Evolutionary conservation across 37 sponge, comb jelly and placozoan species (phyloP).

Genomic region (Aphrocallistes beatrix): DNA sequence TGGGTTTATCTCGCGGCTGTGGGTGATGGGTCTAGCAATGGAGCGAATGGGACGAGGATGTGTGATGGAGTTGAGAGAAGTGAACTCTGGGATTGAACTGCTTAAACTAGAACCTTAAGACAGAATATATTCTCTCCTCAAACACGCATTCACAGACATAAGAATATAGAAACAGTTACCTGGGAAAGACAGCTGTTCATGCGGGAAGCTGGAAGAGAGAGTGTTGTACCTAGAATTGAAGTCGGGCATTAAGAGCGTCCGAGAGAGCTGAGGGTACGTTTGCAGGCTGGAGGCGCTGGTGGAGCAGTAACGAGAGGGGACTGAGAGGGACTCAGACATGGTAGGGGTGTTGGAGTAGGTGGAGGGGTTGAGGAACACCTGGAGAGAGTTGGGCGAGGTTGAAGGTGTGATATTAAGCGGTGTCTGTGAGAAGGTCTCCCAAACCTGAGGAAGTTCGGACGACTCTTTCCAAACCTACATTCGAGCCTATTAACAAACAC

Average conservation of each 20-base stretch:
- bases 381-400: not conserved
- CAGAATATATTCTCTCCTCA: too few species aligned
- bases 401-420: not conserved
- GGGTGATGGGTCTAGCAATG: not conserved
- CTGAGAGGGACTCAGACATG: not conserved
- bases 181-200: not conserved
- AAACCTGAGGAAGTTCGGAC: not conserved
- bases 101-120: not conserved
- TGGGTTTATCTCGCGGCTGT: slow-evolving; percentile 23
- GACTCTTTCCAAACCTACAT: not conserved
- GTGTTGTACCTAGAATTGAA: not conserved
- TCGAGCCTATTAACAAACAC: not conserved
- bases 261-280: not conserved
- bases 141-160: too few species aligned
- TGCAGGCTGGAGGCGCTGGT: not conserved
- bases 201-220: not conserved
- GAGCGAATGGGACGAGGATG: not conserved
- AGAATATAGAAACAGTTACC: too few species aligned
- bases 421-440: slow-evolving; percentile 8
- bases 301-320: not conserved
- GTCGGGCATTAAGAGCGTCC: not conserved
- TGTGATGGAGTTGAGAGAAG: not conserved
- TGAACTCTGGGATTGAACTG: slow-evolving; percentile 22
- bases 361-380: not conserved
- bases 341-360: not conserved